Base-by-base conservation (phyloP, 2,113 vertebrate species). In the Neomonachus schauinslandi region DNA sequence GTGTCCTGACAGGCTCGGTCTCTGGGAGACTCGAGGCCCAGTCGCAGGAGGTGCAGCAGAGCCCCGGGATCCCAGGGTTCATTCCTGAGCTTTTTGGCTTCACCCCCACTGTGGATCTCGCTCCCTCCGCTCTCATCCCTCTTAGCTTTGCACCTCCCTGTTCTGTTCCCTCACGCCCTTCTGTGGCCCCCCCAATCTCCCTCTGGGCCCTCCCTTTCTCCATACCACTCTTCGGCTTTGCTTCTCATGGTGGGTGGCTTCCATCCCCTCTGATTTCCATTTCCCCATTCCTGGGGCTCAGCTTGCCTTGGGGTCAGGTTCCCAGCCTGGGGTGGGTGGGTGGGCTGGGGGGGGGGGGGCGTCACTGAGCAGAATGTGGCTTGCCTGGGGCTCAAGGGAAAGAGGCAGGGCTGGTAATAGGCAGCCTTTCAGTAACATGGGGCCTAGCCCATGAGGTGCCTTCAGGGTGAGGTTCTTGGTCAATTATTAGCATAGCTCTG, bases 81-180 rank as follows among this genome's bases (percentile, higher is more conserved):
- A 1, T 21, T 71, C 74, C 31, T 10, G 36, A 76, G 65, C 72
- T n/a, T 26, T 0, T 2, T 42, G 59, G 42, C 39, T 36, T 39
- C 0, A 0, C 21, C 26, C 0, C 1, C 53, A 53, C 10, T 1
- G 0, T 31, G 49, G 39, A 13, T 28, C 39, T 59, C 7, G 0
- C 36, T n/a, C 10, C 26, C 49, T n/a, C 9, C 28, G 3, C 1
- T 9, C 1, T 51, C 22, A 11, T 7, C 13, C 13, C 4, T 10
- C 14, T 57, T n/a, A 3, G 19, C 61, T 24, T 11, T 36, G 84
- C 16, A 10, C 13, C 63, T 42, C 51, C 19, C 18, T 36, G 3
- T 12, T 49, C 72, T 55, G 15, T 14, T 6, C 21, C 51, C 33
- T 55, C 14, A 13, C 36, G 4, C 36, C 36, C 36, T 36, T 42